Evolutionary conservation across 1,140 invertebrate genomes (phyloP), one percentile per base, ranked within the genome.

Genomic region (Vollenhovia emeryi): DNA sequence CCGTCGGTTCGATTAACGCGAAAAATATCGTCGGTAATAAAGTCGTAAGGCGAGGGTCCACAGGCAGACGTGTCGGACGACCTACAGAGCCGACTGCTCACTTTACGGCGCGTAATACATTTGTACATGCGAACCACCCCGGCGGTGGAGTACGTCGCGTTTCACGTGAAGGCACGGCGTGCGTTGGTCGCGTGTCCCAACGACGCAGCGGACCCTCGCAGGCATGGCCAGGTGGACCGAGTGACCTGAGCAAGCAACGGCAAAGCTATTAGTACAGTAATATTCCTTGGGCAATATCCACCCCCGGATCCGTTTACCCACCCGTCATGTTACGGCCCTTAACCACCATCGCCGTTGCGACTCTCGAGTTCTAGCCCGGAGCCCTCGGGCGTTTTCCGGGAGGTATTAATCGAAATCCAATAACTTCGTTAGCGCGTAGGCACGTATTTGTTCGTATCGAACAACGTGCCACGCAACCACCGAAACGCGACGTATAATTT

Each of bases 361-460:
- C 57, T 21, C 59, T 52, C 18, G 33, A 21, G n/a, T 36, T 48
- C 73, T 43, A 55, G 48, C n/a, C 64, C 21, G 8, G 13, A 18
- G 45, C 60, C 82, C 33, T 7, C 68, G 21, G 45, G 82, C 55
- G 45, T 85, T 87, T 79, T 78, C 64, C 73, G 62, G 36, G 33
- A 50, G 64, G 52, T 74, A 87, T 87, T 87, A 87, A 87, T 85
- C 75, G 86, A 64, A 85, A 85, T 78, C 83, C 86, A 62, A 85
- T 87, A 87, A 87, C 73, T 84, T 69, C 45, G 45, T 75, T 69
- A 76, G 48, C 45, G 48, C 36, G 24, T 84, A 78, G 66, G 48
- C 68, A 78, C 74, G 74, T 84, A 84, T 84, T 60, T 64, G 75
- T 43, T 40, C 50, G 33, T 36, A 73, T 82, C 18, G 76, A 68